These are phyloP conservation scores for Lymantria dispar DNA, from an alignment of 2,888 invertebrate species.

Conservation along the genomic window DNA sequence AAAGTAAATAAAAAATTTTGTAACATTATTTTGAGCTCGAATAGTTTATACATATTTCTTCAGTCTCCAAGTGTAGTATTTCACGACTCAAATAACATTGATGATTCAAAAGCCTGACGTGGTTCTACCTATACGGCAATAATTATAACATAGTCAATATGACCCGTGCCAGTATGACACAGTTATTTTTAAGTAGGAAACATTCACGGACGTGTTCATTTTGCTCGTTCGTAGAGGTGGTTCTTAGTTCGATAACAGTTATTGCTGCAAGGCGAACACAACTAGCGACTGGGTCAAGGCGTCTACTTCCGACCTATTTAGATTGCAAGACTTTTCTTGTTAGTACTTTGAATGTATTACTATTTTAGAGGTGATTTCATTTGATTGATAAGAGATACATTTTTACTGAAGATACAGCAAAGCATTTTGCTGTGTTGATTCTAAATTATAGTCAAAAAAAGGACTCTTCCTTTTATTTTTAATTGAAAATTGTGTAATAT, in stretches of 20 bases:
- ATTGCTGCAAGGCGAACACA: conserved; percentile 5
- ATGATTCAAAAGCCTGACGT: neutral
- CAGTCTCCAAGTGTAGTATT: neutral
- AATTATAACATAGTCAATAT: neutral
- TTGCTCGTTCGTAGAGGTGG: neutral
- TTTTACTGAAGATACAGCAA: too few relatives aligned
- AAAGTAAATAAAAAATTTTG: too few relatives aligned
- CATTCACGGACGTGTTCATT: neutral
- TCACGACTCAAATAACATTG: neutral
- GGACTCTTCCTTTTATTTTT: too few relatives aligned
- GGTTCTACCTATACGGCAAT: neutral
- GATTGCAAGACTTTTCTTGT: too few relatives aligned
- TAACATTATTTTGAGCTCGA: too few relatives aligned
- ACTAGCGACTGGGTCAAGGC: conserved; percentile 23
- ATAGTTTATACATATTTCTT: neutral
- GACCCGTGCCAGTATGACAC: neutral
- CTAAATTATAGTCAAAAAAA: too few relatives aligned
- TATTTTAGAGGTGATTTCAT: too few relatives aligned
- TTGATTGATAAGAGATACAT: too few relatives aligned
- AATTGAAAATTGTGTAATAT: too few relatives aligned
- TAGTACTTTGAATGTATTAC: too few relatives aligned
- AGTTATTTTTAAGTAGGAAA: neutral
- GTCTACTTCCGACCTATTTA: conserved; percentile 1
- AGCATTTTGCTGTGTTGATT: too few relatives aligned
- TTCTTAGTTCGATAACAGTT: neutral